These are phyloP conservation scores for Axinella damicornis DNA, from an alignment of 37 sponge, comb jelly and placozoan genomes.

Conservation along the genomic window DNA sequence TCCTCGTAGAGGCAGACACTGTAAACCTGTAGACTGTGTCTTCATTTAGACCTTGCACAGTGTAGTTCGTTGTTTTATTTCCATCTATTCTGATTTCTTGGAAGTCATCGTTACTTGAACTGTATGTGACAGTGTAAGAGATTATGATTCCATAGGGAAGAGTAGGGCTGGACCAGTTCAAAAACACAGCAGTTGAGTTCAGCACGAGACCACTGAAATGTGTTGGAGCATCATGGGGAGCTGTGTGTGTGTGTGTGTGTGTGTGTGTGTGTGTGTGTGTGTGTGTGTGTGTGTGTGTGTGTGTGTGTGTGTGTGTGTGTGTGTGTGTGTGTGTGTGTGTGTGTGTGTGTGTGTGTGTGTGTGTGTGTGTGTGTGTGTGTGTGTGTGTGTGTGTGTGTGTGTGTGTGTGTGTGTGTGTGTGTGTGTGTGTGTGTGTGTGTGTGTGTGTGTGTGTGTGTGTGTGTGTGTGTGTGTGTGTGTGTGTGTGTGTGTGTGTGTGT, in stretches of 20 bases:
- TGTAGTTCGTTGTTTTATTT: too few species aligned
- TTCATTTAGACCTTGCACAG: neutral
- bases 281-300: too few species aligned
- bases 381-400: too few species aligned
- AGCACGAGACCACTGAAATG: neutral
- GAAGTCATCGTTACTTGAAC: too few species aligned
- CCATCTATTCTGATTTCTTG: neutral
- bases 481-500: neutral
- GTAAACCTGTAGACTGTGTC: neutral
- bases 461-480: neutral
- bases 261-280: too few species aligned
- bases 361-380: too few species aligned
- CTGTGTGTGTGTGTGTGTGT: neutral
- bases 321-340: too few species aligned
- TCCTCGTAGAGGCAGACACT: neutral
- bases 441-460: neutral
- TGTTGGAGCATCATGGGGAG: conserved; percentile 23
- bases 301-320: too few species aligned
- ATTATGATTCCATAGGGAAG: neutral
- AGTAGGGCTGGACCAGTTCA: conserved; percentile 7
- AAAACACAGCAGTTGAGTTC: neutral
- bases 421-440: neutral
- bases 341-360: too few species aligned
- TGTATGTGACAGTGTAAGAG: neutral
- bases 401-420: too few species aligned